These are phyloP conservation scores for Nomada ruficornis DNA, from an alignment of 2,888 invertebrate genomes.

Conservation along the genomic window DNA sequence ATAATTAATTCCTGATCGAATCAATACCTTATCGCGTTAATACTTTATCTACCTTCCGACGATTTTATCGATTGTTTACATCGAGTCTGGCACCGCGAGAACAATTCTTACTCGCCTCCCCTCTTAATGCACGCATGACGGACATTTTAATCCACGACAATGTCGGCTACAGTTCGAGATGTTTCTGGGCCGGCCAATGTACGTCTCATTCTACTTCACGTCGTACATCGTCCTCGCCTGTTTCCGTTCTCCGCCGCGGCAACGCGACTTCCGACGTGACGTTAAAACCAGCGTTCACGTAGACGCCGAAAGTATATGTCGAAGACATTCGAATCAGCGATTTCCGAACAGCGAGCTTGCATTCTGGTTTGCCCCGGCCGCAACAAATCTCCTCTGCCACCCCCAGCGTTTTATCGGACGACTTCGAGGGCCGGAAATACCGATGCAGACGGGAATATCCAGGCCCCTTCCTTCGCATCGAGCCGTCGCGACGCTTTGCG, in stretches of 20 bases:
- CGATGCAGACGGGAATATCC: constrained; percentile 41
- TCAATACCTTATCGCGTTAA: no score
- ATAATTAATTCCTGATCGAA: no score
- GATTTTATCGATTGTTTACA: no score
- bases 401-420: constrained; percentile 44
- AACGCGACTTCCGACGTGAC: constrained; percentile 2
- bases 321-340: constrained; percentile 61
- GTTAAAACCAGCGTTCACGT: constrained; percentile 48
- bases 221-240: constrained; percentile 1
- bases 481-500: constrained; percentile 20
- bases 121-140: no score
- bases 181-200: neutral
- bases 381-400: constrained; percentile 28
- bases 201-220: constrained; percentile 11
- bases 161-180: neutral
- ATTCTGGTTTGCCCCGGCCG: constrained; percentile 47
- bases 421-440: constrained; percentile 49
- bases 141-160: neutral
- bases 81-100: no score
- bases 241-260: neutral
- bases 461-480: constrained; percentile 48
- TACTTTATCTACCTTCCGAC: no score
- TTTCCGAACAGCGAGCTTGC: constrained; percentile 41
- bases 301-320: constrained; percentile 35
- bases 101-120: no score